Base-by-base conservation (phyloP, 2,888 invertebrate genomes). In the Chloromyia formosa region DNA sequence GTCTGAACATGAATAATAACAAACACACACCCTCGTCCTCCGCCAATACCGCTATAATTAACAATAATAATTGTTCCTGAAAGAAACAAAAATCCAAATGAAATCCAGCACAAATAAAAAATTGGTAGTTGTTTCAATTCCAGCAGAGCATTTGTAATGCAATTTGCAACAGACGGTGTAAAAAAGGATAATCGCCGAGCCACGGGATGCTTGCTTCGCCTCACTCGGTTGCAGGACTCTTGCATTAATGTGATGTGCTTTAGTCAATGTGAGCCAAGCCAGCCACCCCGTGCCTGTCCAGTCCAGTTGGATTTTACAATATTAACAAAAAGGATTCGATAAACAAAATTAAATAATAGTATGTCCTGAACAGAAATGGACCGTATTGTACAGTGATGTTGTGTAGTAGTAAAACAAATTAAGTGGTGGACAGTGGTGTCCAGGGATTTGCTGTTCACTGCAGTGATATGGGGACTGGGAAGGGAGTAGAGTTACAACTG, bases 141-240 rank as follows among this genome's bases (percentile, higher is more conserved):
- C 66, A 66, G 66, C 45, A 45, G 35, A 20, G 45, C 66, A 66
- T 66, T 66, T 42, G 35, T 66, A 66, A 66, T 49, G 66, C 49
- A 66, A 66, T 66, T 66, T 66, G 35, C 45, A 66, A 22, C 66
- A 66, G 66, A 66, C 66, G 42, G 66, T 66, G 66, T 66, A 66
- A 66, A 66, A 35, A 22, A 35, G 49, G 27, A 66, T 66, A 66
- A 66, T 66, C 66, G 27, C 27, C 2, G 2, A 35, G 27, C 27
- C 27, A 12, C 10, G 49, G 16, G 12, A 49, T 42, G 49, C 12
- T 49, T 49, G 42, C 42, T 42, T 42, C 7, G 7, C 42, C 7
- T 12, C 14, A 49, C 49, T 49, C 12, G 49, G 1, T n/a, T n/a
- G 10, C 49, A 49, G 14, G 3, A n/a, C 49, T 35, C 49, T 10